Base-by-base conservation (phyloP, 2,888 invertebrate species). In the Halictus ligatus region DNA sequence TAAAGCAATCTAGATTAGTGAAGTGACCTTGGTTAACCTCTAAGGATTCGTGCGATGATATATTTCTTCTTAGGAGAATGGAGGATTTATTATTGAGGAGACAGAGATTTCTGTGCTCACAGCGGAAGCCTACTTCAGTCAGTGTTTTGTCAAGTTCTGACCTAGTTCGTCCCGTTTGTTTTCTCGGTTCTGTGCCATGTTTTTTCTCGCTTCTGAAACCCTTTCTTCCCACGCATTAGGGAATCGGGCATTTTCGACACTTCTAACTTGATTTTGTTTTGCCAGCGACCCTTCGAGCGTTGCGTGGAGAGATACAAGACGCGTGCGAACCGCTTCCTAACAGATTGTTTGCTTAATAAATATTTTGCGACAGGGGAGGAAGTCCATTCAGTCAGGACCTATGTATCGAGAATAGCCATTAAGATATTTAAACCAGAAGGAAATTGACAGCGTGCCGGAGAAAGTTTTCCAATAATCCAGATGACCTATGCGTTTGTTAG, bases 261-360 rank as follows among this genome's bases (percentile, higher is more conserved):
- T 78, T 85, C 84, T 80, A 74, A 81, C 74, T 54, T 64, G 64
- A n/a, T 13, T 75, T 67, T 83, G 75, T 76, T 77, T 80, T 79
- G 60, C 35, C 80, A 77, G 71, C 88, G 89, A 90, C 88, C 88
- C 89, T 88, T 90, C 88, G 74, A 84, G 86, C 88, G 83, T 88
- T 81, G 84, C 87, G 88, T 88, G 88, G 86, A 90, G 89, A 89
- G 88, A 91, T 89, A 43, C 71, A 21, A 67, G 91, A 90, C 58
- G 58, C 88, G 89, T 88, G 86, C 90, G 90, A 90, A 91, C 90
- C 91, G 90, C 87, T 91, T 89, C 89, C 89, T 89, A n/a, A 92
- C 92, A 90, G 89, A 92, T 92, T 91, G 90, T 91, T 92, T 86
- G 86, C 72, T 78, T 80, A 71, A 80, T 80, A 88, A 83, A 81